These are phyloP conservation scores for Bothrops jararaca DNA, from an alignment of 2,113 vertebrate genomes.

Conservation along the genomic window DNA sequence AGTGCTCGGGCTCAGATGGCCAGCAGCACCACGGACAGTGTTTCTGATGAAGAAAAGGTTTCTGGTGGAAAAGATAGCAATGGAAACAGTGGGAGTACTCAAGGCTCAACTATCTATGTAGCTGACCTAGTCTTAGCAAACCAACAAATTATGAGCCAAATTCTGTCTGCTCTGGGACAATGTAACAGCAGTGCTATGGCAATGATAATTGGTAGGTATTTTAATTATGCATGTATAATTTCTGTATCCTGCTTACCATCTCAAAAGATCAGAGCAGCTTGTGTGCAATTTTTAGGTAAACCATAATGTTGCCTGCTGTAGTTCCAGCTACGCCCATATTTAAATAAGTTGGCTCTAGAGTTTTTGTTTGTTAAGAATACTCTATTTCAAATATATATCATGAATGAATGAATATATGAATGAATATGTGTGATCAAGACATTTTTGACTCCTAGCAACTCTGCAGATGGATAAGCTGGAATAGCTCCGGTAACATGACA, in stretches of 20 bases:
- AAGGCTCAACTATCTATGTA: conserved; percentile 84
- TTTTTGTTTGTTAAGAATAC: neutral
- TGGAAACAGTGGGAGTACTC: conserved; percentile 73
- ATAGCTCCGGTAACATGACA: neutral
- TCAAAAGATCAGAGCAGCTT: neutral
- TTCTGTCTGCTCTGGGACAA: conserved; percentile 93
- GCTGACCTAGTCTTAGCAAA: conserved; percentile 96
- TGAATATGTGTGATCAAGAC: neutral
- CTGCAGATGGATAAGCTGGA: neutral
- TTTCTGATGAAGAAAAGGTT: conserved; percentile 97
- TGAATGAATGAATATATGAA: neutral
- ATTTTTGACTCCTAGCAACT: neutral
- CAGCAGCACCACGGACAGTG: conserved; percentile 84
- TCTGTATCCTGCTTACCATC: neutral
- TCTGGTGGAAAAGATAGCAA: conserved; percentile 91
- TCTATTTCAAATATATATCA: neutral
- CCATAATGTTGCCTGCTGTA: neutral
- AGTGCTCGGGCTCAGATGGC: conserved; percentile 84
- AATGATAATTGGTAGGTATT: conserved; percentile 95
- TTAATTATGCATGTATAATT: neutral
- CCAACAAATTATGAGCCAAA: conserved; percentile 99
- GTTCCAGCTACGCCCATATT: neutral
- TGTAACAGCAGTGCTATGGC: conserved; percentile 99
- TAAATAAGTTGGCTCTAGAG: neutral
- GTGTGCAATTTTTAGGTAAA: neutral